Evolutionary conservation across 2,888 invertebrate species (phyloP).

Genomic region (Frankliniella intonsa): DNA sequence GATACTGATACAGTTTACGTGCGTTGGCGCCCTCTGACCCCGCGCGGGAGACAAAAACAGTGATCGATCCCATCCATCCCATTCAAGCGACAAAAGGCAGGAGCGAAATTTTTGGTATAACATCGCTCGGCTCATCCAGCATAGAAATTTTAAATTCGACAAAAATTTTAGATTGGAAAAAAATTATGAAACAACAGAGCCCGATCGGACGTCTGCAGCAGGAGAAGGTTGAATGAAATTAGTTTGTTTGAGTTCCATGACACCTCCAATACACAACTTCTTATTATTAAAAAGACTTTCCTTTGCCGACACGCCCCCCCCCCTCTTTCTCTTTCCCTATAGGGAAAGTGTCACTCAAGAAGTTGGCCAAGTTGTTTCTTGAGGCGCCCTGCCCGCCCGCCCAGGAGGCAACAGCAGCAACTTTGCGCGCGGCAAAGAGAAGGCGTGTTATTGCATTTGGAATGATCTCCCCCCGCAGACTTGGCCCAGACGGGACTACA

Average conservation of each 20-base stretch:
- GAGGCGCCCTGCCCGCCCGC: background rate
- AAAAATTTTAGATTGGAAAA: no score
- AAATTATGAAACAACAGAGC: no score
- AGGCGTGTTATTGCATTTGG: conserved; percentile 16
- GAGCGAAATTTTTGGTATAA: no score
- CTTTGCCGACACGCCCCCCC: background rate
- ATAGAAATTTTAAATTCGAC: no score
- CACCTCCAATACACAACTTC: conserved; percentile 17
- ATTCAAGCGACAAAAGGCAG: no score
- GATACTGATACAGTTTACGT: background rate
- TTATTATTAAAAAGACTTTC: conserved; percentile 17
- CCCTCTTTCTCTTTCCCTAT: background rate
- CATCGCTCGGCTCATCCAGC: no score
- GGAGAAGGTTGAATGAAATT: background rate
- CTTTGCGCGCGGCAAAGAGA: background rate
- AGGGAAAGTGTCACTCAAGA: conserved; percentile 21
- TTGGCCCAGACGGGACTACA: background rate
- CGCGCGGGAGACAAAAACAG: background rate
- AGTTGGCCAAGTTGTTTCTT: conserved; percentile 16
- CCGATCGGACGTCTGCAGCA: no score
- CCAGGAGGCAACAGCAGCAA: background rate
- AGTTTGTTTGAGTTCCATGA: conserved; percentile 12
- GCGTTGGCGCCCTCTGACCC: background rate
- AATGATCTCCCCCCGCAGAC: background rate
- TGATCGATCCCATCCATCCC: no score